Base-by-base conservation (phyloP, 2,888 invertebrate genomes). In the Stenodera caucasica region DNA sequence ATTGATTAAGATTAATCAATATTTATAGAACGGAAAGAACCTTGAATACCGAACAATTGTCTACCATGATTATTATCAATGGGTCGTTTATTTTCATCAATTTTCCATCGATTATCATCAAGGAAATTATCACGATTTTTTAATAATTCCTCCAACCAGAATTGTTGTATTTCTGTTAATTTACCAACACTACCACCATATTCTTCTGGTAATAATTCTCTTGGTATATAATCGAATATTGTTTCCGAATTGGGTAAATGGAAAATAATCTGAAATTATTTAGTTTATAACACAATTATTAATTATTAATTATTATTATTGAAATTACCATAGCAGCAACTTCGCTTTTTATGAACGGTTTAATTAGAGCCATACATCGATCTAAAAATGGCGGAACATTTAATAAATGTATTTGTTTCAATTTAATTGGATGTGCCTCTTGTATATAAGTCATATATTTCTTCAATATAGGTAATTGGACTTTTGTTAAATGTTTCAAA, bases 391-490 rank as follows among this genome's bases (percentile, higher is more conserved):
- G 78, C 4, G 89, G 85, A 1, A 85, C 83, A 71, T 90, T 90
- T 18, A 90, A 77, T 4, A 90, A 76, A 72, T 90, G 90, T 15
- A 90, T 84, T 72, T 85, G 84, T 71, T 85, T 87, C 60, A 90
- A 76, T 30, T 85, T 82, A 14, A 89, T 85, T 0, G 90, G 90
- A 77, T 89, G 85, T 0, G 88, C 89, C 72, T 89, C 89, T 86
- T 88, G 90, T 51, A 88, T 86, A 70, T 89, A 89, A 71, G 87
- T 81, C 88, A 90, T 88, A 73, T 89, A 90, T 73, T 88, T 86
- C 53, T 87, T 84, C 21, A 90, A 74, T 35, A 87, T 83, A 0
- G 86, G 85, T 49, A 89, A 77, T 40, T 85, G 85, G 2, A 89
- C 79, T 78, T 85, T 87, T 8, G 87, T 82, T 29, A 89, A 79